phyloP scores from a whole-genome alignment of 1,140 invertebrate species.

The Sarcophaga peregrina region DNA sequence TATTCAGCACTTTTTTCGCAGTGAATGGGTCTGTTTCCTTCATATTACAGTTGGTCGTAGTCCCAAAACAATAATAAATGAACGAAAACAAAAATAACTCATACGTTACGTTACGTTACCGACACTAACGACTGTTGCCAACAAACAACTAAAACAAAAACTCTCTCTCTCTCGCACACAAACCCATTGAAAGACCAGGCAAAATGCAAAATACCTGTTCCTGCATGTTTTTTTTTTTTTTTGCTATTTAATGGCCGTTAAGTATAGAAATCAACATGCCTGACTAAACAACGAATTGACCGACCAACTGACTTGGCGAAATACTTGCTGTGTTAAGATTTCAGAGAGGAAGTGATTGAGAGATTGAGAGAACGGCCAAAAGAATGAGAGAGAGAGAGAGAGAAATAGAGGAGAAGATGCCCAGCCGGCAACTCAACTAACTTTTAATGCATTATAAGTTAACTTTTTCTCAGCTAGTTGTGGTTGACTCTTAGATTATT shows the following conservation, averaged over 20 bases:
- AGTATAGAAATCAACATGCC: not conserved
- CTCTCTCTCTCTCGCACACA: not conserved
- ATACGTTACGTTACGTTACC: not conserved
- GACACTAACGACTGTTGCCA: not conserved
- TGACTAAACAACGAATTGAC: not conserved
- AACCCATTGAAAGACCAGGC: not conserved
- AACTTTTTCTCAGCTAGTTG: no score
- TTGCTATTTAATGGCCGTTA: not conserved
- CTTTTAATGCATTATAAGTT: no score
- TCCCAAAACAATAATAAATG: not conserved
- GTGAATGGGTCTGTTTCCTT: not conserved
- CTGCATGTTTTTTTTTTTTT: not conserved
- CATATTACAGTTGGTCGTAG: not conserved
- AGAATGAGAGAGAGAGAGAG: no score
- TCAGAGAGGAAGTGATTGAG: no score
- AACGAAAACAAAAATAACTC: not conserved
- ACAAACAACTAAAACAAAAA: not conserved
- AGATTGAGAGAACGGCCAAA: no score
- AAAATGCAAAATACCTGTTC: not conserved
- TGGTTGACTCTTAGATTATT: no score
- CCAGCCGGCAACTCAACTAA: no score
- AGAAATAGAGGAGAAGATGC: no score
- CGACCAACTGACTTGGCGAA: no score
- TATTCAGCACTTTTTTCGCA: not conserved
- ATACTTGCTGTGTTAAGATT: no score